Base-by-base conservation (phyloP, 2,797 vertebrate species). In the Acridotheres tristis region DNA sequence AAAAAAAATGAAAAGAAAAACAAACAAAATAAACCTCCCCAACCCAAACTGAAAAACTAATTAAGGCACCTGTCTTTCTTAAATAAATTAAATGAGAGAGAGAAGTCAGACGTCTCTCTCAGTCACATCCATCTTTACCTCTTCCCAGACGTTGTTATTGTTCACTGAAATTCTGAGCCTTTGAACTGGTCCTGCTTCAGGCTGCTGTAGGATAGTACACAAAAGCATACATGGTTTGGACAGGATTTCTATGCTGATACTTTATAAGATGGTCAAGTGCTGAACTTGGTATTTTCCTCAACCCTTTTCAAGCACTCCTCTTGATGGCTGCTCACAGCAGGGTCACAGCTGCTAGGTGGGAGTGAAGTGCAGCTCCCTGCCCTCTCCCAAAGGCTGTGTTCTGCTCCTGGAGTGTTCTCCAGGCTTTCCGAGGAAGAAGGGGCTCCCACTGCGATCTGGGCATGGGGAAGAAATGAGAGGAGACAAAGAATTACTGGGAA, bases 341-440 rank as follows among this genome's bases (percentile, higher is more conserved):
- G 29, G 42, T 27, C 65, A 19, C 30, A 48, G 61, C 34, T 76
- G 47, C 54, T 29, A 7, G 23, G 20, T 19, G 47, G 75, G 54
- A 83, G 18, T 16, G 29, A 20, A 75, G 7, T 21, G 23, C 45
- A 66, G 30, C 11, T 86, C 74, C 16, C 50, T 50, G 30, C 21
- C n/a, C 34, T 43, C n/a, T 50, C 38, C 62, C 42, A 78, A 48
- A 51, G 34, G 32, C 23, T 2, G 0, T 68, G 32, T 25, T 59
- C 50, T 51, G n/a, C 43, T 84, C 27, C 62, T 54, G 11, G 3
- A 11, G 13, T 8, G 13, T 55, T 86, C n/a, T 65, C 59, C 42
- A 25, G n/a, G 5, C 6, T 74, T 93, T 47, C 0, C 0, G 2
- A 92, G 45, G 13, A 65, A 34, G 9, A 75, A 36, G 3, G 5